phyloP scores from a whole-genome alignment of 1,140 invertebrate genomes.

The Halyomorpha halys region DNA sequence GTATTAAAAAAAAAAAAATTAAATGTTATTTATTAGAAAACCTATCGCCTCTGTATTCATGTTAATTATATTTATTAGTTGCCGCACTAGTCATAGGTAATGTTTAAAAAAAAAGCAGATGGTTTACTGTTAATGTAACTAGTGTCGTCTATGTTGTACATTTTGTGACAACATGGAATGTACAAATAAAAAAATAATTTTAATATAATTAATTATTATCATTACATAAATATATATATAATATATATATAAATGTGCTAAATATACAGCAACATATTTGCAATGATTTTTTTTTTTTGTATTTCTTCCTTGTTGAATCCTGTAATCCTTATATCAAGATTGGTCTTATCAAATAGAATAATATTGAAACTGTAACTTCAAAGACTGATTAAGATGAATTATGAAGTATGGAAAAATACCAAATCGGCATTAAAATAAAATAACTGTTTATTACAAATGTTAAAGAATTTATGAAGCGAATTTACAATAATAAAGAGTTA shows the following conservation, averaged over 20 bases:
- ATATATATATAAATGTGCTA: neutral
- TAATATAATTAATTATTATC: no score
- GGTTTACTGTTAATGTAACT: slow-evolving; percentile 9
- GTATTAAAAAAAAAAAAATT: neutral
- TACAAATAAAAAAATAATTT: slow-evolving; percentile 1
- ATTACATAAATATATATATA: slow-evolving; percentile 4
- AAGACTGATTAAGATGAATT: no score
- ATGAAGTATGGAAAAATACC: no score
- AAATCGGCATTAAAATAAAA: no score
- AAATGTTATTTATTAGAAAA: slow-evolving; percentile 11
- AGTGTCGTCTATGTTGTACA: slow-evolving; percentile 11
- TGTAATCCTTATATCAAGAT: no score
- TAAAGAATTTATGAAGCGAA: no score
- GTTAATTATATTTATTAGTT: slow-evolving; percentile 7
- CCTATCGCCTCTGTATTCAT: neutral
- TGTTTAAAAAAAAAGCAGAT: neutral
- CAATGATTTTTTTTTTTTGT: neutral
- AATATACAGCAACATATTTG: slow-evolving; percentile 12
- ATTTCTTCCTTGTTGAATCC: neutral
- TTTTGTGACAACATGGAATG: slow-evolving; percentile 3
- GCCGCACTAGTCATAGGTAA: slow-evolving; percentile 16
- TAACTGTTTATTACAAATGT: no score
- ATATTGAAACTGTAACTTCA: no score
- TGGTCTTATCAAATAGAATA: no score
- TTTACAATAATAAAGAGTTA: no score